phyloP scores from a whole-genome alignment of 2,797 vertebrate species.

The Dendrocincla fuliginosa region DNA sequence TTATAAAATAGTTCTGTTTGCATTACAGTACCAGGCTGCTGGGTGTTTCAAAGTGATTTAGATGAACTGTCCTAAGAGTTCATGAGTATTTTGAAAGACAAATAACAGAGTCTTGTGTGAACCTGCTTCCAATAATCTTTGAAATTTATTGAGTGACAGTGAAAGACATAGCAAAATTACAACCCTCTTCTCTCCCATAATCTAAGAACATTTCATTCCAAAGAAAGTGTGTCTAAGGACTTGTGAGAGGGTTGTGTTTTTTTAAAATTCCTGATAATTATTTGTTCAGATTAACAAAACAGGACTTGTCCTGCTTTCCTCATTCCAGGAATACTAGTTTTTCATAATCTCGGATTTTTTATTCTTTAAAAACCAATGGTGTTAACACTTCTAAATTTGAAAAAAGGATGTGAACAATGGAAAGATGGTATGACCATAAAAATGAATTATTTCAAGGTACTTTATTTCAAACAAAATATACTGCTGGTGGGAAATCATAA shows the following conservation, averaged over 20 bases:
- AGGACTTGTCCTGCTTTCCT: not conserved
- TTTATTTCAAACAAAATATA: constrained; percentile 2
- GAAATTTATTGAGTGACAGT: constrained; percentile 62
- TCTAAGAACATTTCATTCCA: constrained; percentile 50
- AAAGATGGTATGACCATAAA: constrained; percentile 17
- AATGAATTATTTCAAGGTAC: not conserved
- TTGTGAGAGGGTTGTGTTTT: not conserved
- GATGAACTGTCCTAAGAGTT: constrained; percentile 59
- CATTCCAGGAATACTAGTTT: not conserved
- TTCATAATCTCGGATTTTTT: not conserved
- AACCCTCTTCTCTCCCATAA: constrained; percentile 8
- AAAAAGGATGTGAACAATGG: not conserved
- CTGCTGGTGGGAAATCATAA: not conserved
- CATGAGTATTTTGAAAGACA: constrained; percentile 38
- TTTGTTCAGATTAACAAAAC: constrained; percentile 1
- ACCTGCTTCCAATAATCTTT: constrained; percentile 61
- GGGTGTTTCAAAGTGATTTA: constrained; percentile 66
- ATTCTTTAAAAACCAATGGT: not conserved
- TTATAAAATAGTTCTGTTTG: constrained; percentile 66
- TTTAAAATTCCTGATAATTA: constrained; percentile 31
- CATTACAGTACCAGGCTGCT: constrained; percentile 29
- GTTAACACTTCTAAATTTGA: constrained; percentile 27
- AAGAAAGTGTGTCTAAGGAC: constrained; percentile 25
- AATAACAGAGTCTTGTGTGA: constrained; percentile 56
- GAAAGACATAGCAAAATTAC: constrained; percentile 38